A percentile compares a stretch with the other conserved stretches of the same genome.
Evolutionary conservation across 2,888 invertebrate species (phyloP).

Genomic region (Mesodorylaimus sp.): DNA sequence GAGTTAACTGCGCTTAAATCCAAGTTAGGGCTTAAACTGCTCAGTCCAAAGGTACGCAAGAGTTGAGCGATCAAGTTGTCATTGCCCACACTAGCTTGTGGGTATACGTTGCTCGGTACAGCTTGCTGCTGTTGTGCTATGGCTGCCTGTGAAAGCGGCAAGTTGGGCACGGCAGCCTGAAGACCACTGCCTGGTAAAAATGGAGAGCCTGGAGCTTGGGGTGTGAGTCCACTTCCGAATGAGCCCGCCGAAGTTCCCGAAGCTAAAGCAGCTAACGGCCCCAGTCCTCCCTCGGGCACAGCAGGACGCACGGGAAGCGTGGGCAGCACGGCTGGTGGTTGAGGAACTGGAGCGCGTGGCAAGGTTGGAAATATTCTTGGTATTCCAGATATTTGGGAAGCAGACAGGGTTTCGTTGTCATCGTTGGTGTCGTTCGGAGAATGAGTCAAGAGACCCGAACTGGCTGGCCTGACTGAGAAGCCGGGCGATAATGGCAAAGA

Average conservation of each 20-base stretch:
- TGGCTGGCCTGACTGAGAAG: neutral
- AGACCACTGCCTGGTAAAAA: constrained; percentile 22
- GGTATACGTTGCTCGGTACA: neutral
- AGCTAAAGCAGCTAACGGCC: constrained; percentile 9
- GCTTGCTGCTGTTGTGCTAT: constrained; percentile 13
- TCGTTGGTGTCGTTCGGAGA: neutral
- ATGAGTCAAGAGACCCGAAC: neutral
- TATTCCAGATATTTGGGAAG: constrained; percentile 27
- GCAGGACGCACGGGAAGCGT: constrained; percentile 15
- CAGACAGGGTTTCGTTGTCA: neutral
- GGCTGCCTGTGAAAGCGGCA: no score
- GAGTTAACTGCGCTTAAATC: constrained; percentile 15
- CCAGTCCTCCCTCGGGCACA: constrained; percentile 26
- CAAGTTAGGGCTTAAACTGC: constrained; percentile 21
- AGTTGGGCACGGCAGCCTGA: no score
- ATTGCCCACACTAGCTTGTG: neutral
- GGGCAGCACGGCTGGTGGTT: constrained; percentile 11
- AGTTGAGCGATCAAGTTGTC: constrained; percentile 13
- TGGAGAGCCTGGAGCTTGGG: constrained; percentile 20
- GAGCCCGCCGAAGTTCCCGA: no score
- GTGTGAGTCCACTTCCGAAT: neutral
- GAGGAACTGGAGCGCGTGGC: constrained; percentile 19
- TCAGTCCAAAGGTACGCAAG: constrained; percentile 25
- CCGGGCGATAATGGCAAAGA: no score
- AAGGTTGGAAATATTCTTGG: constrained; percentile 27